Evolutionary conservation across 1,140 invertebrate species (phyloP).

Genomic region (Trigoniulus corallinus): DNA sequence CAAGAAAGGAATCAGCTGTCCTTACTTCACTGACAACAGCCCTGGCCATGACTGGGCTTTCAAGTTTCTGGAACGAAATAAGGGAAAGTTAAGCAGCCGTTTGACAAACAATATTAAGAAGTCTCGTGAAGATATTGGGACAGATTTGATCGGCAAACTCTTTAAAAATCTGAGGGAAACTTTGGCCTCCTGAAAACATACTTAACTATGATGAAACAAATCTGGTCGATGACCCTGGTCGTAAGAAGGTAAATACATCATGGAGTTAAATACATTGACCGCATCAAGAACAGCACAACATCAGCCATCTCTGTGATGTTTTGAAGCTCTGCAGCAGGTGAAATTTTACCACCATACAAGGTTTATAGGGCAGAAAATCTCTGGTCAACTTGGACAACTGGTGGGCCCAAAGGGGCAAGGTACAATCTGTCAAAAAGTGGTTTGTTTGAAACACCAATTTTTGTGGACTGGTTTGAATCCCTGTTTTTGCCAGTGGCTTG

Average conservation of each 20-base stretch:
- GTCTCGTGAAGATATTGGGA: not conserved
- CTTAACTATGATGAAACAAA: conserved; percentile 29
- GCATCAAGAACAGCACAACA: conserved; percentile 22
- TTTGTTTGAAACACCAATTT: conserved; percentile 23
- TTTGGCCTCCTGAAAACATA: conserved; percentile 20
- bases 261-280: conserved; percentile 22
- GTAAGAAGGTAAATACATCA: conserved; percentile 20
- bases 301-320: conserved; percentile 12
- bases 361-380: conserved; percentile 23
- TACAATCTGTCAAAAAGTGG: conserved; percentile 20
- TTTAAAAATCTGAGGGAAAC: conserved; percentile 17
- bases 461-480: conserved; percentile 21
- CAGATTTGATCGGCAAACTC: conserved; percentile 15
- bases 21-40: conserved; percentile 9
- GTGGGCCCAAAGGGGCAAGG: conserved; percentile 15
- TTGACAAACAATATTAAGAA: conserved; percentile 7
- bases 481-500: conserved; percentile 16
- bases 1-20: not conserved
- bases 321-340: conserved; percentile 8
- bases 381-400: conserved; percentile 19
- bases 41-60: conserved; percentile 5
- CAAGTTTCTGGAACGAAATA: conserved; percentile 6
- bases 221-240: conserved; percentile 25
- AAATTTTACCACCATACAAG: conserved; percentile 20
- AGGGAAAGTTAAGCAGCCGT: conserved; percentile 8